These are phyloP conservation scores for Bettongia penicillata DNA, from an alignment of 2,113 vertebrate species.

Conservation along the genomic window DNA sequence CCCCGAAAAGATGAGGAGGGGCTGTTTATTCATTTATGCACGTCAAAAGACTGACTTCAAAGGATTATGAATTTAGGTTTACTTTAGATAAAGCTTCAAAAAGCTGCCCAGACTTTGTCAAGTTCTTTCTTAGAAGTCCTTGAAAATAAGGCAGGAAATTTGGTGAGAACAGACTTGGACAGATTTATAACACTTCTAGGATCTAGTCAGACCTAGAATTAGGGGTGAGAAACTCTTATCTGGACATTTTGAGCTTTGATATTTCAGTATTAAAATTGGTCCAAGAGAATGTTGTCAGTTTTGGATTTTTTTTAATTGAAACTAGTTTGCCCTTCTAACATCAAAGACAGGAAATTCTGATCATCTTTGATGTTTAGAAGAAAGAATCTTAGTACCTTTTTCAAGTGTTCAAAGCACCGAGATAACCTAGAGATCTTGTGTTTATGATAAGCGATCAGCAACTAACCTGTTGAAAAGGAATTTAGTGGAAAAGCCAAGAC, in stretches of 20 bases:
- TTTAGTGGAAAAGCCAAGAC: neutral
- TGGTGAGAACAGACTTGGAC: neutral
- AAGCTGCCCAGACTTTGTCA: conserved; percentile 45
- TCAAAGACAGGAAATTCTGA: neutral
- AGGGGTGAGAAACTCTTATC: neutral
- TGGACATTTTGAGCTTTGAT: neutral
- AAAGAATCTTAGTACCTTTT: neutral
- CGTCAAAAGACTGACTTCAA: conserved; percentile 49
- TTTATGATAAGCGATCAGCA: neutral
- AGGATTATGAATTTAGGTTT: conserved; percentile 44
- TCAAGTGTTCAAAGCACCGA: rapidly evolving
- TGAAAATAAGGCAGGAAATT: conserved; percentile 50
- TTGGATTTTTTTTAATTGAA: neutral
- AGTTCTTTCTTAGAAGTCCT: neutral
- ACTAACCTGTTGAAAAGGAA: neutral
- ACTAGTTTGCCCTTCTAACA: neutral
- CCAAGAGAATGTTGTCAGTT: neutral
- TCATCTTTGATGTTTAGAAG: neutral
- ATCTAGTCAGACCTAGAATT: neutral
- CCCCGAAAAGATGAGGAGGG: neutral
- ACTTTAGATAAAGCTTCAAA: conserved; percentile 73
- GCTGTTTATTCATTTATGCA: neutral
- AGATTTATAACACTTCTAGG: neutral
- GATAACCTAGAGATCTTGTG: neutral
- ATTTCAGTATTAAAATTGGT: neutral